Evolutionary conservation across 1,140 invertebrate species (phyloP), one percentile per base, ranked within the genome.

Genomic region (Saxidomus purpurata): DNA sequence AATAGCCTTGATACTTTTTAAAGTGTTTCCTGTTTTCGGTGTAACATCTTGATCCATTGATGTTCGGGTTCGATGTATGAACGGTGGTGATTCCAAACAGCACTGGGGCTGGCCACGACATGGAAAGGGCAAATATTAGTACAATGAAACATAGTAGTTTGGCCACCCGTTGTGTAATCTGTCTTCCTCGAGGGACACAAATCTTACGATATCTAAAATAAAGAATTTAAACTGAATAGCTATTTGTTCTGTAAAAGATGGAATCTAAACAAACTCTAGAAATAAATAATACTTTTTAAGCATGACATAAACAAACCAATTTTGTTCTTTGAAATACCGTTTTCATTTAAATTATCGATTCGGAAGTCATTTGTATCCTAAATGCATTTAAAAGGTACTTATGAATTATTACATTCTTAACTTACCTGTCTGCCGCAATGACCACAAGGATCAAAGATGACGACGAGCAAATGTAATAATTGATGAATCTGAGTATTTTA

Each of bases 151-250:
- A 92, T 0, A 90, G 83, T 0, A 91, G 19, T 79, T 92, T 90
- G 8, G 92, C 89, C 9, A 80, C 36, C 31, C 9, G 17, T 0
- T n/a, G 38, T 8, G 86, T 67, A 8, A 91, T 80, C 49, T 93
- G 90, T 17, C 85, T 47, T 31, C 80, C 86, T 17, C 91, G 69
- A 0, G 93, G 93, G 17, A 82, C 71, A 79, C 92, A 93, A 36
- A 93, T 93, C 22, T 91, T 89, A 0, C 92, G 67, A 80, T 91
- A 92, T 31, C 93, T 88, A 43, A 43, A 43, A 15, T 15, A 43
- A 43, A 43, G 43, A 43, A 43, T 43, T 43, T 43, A 43, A 4
- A 43, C 15, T 43, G 43, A 8, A 15, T 43, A 43, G 43, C 15
- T 43, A 43, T 43, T 43, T 43, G 43, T 43, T 43, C 15, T 43